Base-by-base conservation (phyloP, 2,797 vertebrate species). In the Sebastes dallii region DNA sequence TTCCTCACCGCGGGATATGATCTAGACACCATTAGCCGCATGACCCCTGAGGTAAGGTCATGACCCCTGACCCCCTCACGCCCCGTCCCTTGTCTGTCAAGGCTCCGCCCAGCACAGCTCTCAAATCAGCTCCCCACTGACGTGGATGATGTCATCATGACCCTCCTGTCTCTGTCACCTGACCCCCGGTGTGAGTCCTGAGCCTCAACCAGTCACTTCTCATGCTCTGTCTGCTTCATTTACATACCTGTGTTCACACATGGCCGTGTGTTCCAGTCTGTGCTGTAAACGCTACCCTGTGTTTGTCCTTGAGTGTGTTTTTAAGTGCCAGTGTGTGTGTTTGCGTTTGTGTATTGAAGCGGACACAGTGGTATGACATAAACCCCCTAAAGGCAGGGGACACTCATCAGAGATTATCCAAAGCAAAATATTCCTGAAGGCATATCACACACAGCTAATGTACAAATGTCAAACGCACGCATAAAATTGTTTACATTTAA, bases 1-100 rank as follows among this genome's bases (percentile, higher is more conserved):
- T 99, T 99, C 95, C 96, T 98, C 93, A 97, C 96, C 0, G 96
- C 98, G 0, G 99, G 98, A 90, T 99, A 99, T 36, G 98, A 99
- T 95, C 96, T 99, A 91, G 97, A 98, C 88, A 98, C 98, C 92
- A 97, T 99, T 90, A 99, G 98, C 93, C 92, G 97, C 83, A 99
- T 99, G 98, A 99, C 97, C 29, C 97, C 97, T 0, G 98, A 99
- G 97, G 99, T 99, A 96, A 97, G 94, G 94, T 87, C 88, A 93
- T 83, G 84, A 91, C 78, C 87, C 89, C 50, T 87, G 86, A 88
- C 88, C 82, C 84, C 86, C 88, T 91, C 91, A 84, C 82, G 87
- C 77, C 85, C 83, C 58, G 74, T 20, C 46, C 62, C 87, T 75
- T 90, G 87, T 94, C 82, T 94, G 93, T 94, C 91, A 87, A 93